These are phyloP conservation scores for Mnemiopsis leidyi DNA, from an alignment of 37 sponge, comb jelly and placozoan genomes.

Conservation along the genomic window DNA sequence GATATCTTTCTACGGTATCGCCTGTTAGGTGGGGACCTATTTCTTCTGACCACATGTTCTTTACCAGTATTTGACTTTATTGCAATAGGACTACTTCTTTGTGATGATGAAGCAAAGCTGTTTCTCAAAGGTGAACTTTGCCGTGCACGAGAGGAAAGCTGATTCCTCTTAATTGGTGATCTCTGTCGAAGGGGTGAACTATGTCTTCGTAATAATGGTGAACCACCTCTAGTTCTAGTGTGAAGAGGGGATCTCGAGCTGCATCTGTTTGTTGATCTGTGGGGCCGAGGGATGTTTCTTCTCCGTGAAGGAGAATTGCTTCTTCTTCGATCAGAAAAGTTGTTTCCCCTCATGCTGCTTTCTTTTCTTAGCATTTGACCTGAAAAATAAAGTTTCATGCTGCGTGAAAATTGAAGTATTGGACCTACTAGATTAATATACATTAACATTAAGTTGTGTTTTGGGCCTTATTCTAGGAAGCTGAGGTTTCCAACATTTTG, in stretches of 20 bases:
- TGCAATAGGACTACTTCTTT: too few relatives aligned
- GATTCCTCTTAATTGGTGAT: background rate
- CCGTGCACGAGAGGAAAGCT: background rate
- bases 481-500: too few relatives aligned
- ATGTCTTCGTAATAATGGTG: background rate
- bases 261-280: background rate
- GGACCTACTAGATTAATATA: too few relatives aligned
- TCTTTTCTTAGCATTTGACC: background rate
- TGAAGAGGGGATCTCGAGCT: background rate
- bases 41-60: background rate
- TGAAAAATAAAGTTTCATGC: too few relatives aligned
- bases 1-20: background rate
- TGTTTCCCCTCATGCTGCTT: background rate
- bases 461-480: too few relatives aligned
- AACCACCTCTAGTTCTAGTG: background rate
- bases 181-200: background rate
- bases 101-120: too few relatives aligned
- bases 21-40: background rate
- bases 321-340: background rate
- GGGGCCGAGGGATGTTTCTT: background rate
- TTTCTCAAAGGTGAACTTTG: background rate
- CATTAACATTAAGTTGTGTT: too few relatives aligned
- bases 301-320: background rate
- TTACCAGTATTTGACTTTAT: too few relatives aligned
- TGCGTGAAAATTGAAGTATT: too few relatives aligned